Conservation (phyloP, 2,797 vertebrate genomes). For the Rhinophrynus dorsalis region DNA sequence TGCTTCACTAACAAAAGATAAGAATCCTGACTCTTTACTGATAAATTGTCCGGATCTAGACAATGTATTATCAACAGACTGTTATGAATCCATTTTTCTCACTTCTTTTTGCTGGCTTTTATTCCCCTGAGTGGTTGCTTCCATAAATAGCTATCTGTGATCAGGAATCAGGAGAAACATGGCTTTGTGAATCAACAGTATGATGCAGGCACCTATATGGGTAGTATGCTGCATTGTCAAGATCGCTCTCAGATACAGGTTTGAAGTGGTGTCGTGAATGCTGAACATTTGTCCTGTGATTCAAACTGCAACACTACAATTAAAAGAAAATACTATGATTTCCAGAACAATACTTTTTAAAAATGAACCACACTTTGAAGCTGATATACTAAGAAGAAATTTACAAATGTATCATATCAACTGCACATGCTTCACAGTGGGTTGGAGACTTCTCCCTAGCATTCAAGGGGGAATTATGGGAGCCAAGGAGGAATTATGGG, state of each 20-base stretch:
- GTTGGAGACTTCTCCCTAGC: too few species aligned
- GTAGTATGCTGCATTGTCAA: not conserved
- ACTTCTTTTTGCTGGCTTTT: conserved; percentile 16
- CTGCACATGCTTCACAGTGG: too few species aligned
- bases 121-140: conserved; percentile 14
- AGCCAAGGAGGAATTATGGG: too few species aligned
- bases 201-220: not conserved
- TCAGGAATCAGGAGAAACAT: conserved; percentile 25
- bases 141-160: conserved; percentile 39
- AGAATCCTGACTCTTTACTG: conserved; percentile 33
- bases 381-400: too few species aligned
- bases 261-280: not conserved
- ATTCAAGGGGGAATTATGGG: too few species aligned
- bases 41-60: conserved; percentile 33
- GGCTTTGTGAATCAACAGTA: conserved; percentile 16
- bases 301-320: not conserved
- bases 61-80: conserved; percentile 37
- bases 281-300: not conserved
- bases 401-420: too few species aligned
- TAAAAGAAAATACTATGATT: too few species aligned
- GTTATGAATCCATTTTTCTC: conserved; percentile 30
- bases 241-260: not conserved
- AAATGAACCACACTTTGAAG: too few species aligned
- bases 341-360: too few species aligned
- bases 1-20: conserved; percentile 46